Percentiles rank a stretch among this genome's conserved stretches.
phyloP scores from a whole-genome alignment of 2,888 invertebrate species.

The Melikaiella ostensackeni region DNA sequence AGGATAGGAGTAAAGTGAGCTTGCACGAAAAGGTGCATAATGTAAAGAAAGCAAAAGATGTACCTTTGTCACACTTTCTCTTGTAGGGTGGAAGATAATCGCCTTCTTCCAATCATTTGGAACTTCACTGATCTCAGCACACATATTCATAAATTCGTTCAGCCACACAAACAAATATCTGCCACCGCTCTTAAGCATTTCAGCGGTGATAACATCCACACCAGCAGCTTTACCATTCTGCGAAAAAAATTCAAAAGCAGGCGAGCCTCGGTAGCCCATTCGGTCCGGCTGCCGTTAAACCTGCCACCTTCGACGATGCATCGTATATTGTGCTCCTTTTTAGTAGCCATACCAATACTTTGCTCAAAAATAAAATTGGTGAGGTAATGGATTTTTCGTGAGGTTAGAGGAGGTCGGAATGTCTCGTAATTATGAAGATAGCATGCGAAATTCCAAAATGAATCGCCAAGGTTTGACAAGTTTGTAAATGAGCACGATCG shows the following conservation, averaged over 20 bases:
- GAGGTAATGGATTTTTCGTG: conserved; percentile 43
- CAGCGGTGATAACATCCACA: too few relatives aligned
- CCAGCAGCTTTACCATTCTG: too few relatives aligned
- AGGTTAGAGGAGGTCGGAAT: conserved; percentile 44
- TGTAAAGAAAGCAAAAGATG: too few relatives aligned
- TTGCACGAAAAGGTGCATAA: too few relatives aligned
- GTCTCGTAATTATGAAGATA: conserved; percentile 53
- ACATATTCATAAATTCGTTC: too few relatives aligned
- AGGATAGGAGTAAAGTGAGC: too few relatives aligned
- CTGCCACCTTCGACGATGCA: conserved; percentile 49
- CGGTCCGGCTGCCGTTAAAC: conserved; percentile 55
- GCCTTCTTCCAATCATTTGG: too few relatives aligned
- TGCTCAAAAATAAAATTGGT: conserved; percentile 48
- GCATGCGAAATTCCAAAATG: conserved; percentile 60
- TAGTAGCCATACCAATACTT: conserved; percentile 52
- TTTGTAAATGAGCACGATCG: conserved; percentile 49
- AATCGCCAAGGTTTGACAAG: conserved; percentile 55
- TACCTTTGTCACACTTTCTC: too few relatives aligned
- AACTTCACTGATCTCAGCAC: too few relatives aligned
- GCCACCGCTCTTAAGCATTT: too few relatives aligned
- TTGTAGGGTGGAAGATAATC: too few relatives aligned
- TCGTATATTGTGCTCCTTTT: conserved; percentile 55
- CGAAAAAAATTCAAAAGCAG: conserved; percentile 11
- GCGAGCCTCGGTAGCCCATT: conserved; percentile 45
- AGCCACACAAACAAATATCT: too few relatives aligned